Conservation (phyloP, 2,113 vertebrate genomes). For the Neomonachus schauinslandi region DNA sequence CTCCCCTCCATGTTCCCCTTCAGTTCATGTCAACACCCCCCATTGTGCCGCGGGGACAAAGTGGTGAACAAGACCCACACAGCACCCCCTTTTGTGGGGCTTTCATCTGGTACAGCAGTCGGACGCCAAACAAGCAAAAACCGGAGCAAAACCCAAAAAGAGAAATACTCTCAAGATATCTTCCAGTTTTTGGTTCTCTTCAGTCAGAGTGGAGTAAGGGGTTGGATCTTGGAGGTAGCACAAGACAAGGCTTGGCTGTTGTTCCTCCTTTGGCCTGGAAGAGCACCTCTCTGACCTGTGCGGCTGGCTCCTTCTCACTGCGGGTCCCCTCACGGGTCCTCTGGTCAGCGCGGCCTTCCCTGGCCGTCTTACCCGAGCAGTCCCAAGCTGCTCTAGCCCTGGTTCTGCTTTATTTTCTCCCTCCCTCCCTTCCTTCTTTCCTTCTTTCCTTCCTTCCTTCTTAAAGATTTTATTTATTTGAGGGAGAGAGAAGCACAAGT, state of each 20-base stretch:
- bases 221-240: background rate
- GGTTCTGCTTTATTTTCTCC: background rate
- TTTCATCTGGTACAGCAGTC: background rate
- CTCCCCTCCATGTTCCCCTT: slow-evolving; percentile 24
- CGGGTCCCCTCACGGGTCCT: background rate
- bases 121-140: background rate
- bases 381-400: background rate
- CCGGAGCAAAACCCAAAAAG: background rate
- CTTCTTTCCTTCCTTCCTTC: too few relatives aligned
- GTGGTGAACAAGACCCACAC: background rate
- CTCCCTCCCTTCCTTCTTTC: too few relatives aligned
- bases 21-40: background rate
- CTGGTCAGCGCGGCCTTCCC: background rate
- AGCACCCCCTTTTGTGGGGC: background rate
- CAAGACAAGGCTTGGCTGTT: background rate
- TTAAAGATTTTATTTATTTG: background rate
- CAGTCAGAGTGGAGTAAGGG: background rate
- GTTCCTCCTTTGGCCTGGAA: background rate
- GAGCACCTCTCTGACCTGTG: too few relatives aligned
- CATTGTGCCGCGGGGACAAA: background rate
- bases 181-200: background rate
- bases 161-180: background rate
- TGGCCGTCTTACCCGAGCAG: background rate
- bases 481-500: background rate
- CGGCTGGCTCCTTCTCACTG: background rate